phyloP scores from a whole-genome alignment of 1,140 invertebrate species.

The Drosophila tropicalis region DNA sequence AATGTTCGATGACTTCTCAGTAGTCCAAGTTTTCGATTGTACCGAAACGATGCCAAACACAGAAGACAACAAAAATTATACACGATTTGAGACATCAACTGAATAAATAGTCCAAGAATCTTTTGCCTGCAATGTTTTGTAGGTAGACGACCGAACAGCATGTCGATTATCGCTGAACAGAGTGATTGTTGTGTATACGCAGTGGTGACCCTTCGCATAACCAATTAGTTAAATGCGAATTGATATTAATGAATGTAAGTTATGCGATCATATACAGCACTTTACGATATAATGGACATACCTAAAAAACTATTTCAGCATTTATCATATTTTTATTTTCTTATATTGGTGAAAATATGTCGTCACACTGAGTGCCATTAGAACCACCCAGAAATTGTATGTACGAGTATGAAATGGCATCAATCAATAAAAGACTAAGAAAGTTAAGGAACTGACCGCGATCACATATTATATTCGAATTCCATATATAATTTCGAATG shows the following conservation, averaged over 20 bases:
- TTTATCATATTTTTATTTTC: too few relatives aligned
- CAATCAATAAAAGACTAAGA: constrained; percentile 23
- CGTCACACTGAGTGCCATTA: too few relatives aligned
- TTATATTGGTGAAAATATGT: too few relatives aligned
- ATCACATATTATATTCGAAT: constrained; percentile 26
- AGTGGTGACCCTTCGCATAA: constrained; percentile 23
- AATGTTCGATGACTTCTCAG: too few relatives aligned
- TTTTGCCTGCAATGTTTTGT: not conserved
- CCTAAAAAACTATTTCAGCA: too few relatives aligned
- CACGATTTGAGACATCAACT: not conserved
- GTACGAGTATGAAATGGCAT: constrained; percentile 28
- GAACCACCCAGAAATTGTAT: constrained; percentile 27
- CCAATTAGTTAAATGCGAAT: constrained; percentile 22
- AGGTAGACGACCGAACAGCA: not conserved
- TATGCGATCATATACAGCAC: too few relatives aligned
- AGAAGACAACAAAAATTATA: constrained; percentile 23
- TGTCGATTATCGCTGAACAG: not conserved
- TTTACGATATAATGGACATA: too few relatives aligned
- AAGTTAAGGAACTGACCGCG: constrained; percentile 27
- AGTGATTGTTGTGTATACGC: constrained; percentile 33
- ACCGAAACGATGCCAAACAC: constrained; percentile 30
- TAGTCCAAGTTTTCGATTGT: not conserved
- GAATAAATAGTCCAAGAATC: too few relatives aligned
- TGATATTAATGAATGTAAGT: not conserved
- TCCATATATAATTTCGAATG: constrained; percentile 32